Base-by-base conservation (phyloP, 2,113 vertebrate species). In the Datnioides undecimradiatus region DNA sequence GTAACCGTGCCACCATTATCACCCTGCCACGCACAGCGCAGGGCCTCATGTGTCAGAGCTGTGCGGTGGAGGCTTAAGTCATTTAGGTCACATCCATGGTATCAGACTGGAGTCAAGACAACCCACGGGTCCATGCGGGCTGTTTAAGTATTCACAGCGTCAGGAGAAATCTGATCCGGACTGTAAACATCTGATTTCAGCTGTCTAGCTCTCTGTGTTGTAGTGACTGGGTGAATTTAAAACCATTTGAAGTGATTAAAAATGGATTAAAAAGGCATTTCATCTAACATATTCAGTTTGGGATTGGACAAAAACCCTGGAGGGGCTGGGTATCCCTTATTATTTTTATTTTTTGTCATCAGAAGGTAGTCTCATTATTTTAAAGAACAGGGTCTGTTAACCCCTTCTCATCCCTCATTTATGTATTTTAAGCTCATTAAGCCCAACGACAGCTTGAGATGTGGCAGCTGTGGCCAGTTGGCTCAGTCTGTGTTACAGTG, bases 1-100 rank as follows among this genome's bases (percentile, higher is more conserved):
- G 65, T 63, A 71, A 64, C 34, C 59, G 66, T 6, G 72, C 65
- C 19, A 13, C 25, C 51, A 57, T 40, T 36, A 66, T 77, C 75
- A 25, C 12, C 38, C 21, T 54, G 31, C 8, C 45, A 49, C 27
- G 12, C 55, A 57, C 4, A 51, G 34, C 7, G n/a, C 40, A 23
- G 33, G 29, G 38, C 63, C 77, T 1, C 38, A 6, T 40, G 25
- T 60, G 63, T 59, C 45, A 34, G 38, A 74, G 51, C 19, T 9
- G 23, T 0, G 45, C 11, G 8, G 51, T 0, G 1, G 43, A 8
- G 46, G 25, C 12, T 76, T 51, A 31, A 19, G 43, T 78, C 27
- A 16, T 52, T 40, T 13, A 68, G 29, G 51, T 51, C 76, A 73
- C 36, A 54, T 59, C 49, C 40, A 6, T 1, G 2, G 13, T 46